phyloP scores from a whole-genome alignment of 2,113 vertebrate genomes.

The Xiphophorus couchianus region DNA sequence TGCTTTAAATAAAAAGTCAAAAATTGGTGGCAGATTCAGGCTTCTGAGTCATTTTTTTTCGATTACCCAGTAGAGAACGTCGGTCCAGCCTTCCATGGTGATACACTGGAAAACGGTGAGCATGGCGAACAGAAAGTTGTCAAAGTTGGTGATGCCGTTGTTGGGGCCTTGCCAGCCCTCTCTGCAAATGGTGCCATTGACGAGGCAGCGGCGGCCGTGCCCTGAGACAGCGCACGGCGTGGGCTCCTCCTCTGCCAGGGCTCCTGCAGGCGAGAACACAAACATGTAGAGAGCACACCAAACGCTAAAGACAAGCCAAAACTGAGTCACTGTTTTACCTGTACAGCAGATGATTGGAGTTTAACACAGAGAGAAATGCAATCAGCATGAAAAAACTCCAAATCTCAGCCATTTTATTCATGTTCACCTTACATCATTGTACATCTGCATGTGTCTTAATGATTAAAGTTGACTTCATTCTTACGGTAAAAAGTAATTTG shows the following conservation, averaged over 20 bases:
- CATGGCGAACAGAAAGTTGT: slow-evolving; percentile 99
- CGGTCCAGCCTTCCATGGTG: slow-evolving; percentile 99
- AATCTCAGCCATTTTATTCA: too few relatives aligned
- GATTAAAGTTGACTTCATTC: too few relatives aligned
- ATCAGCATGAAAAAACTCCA: too few relatives aligned
- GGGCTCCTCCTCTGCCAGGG: slow-evolving; percentile 91
- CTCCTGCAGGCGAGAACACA: slow-evolving; percentile 75
- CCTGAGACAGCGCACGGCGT: slow-evolving; percentile 94
- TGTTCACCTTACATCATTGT: too few relatives aligned
- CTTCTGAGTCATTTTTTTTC: background rate
- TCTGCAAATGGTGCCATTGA: slow-evolving; percentile 89
- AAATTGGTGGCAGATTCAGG: background rate
- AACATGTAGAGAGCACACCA: background rate
- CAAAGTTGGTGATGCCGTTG: slow-evolving; percentile 98
- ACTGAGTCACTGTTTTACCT: background rate
- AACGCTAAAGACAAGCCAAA: background rate
- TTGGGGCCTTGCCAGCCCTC: slow-evolving; percentile 97
- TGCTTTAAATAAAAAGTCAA: background rate
- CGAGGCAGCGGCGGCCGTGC: slow-evolving; percentile 90
- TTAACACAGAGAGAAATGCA: too few relatives aligned
- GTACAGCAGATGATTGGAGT: too few relatives aligned
- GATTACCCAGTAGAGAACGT: slow-evolving; percentile 97
- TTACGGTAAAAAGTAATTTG: too few relatives aligned
- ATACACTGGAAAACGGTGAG: slow-evolving; percentile 99
- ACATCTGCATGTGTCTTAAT: too few relatives aligned